phyloP scores from a whole-genome alignment of 2,113 vertebrate species.

The Pollimyrus isidori region DNA sequence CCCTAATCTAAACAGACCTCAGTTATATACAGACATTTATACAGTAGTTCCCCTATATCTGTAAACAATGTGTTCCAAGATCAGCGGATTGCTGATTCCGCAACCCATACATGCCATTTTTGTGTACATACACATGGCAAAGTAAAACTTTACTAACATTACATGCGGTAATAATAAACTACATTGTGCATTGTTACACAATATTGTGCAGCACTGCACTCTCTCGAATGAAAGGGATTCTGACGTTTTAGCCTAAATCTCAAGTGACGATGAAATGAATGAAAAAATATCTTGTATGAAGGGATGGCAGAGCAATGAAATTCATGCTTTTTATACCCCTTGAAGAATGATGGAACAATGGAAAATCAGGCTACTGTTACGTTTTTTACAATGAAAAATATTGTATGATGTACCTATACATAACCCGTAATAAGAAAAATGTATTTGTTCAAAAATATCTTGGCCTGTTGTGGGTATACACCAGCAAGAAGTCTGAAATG shows the following conservation, averaged over 20 bases:
- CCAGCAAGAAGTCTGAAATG: background rate
- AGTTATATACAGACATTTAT: background rate
- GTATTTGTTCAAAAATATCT: background rate
- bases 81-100: background rate
- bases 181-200: background rate
- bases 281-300: background rate
- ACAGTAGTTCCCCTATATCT: background rate
- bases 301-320: background rate
- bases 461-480: background rate
- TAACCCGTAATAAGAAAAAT: background rate
- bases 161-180: background rate
- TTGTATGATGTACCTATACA: background rate
- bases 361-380: background rate
- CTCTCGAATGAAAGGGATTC: background rate
- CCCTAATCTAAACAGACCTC: background rate
- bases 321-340: background rate
- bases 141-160: background rate
- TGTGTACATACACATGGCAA: background rate
- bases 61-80: background rate
- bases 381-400: background rate
- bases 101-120: background rate
- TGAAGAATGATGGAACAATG: background rate
- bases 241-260: background rate
- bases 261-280: background rate
- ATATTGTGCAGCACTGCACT: background rate